Conservation (phyloP, 2,888 invertebrate genomes). For the Stenurella melanura region DNA sequence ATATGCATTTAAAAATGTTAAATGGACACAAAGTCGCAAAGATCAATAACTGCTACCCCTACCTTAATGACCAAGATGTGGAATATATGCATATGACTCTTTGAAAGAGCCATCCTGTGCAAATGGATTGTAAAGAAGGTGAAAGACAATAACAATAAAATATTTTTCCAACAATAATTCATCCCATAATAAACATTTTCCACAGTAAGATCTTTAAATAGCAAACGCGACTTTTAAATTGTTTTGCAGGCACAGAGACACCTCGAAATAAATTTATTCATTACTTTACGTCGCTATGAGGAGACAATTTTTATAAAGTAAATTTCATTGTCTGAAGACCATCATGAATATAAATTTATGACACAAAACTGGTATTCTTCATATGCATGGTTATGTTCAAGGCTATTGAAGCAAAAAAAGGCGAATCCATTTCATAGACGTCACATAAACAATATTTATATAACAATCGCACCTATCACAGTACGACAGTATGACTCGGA, state of each 20-base stretch:
- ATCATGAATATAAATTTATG: slow-evolving; percentile 38
- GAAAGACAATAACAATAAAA: slow-evolving; percentile 1
- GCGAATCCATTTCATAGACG: slow-evolving; percentile 37
- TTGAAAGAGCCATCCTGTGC: too few species aligned
- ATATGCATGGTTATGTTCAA: slow-evolving; percentile 24
- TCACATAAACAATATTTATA: slow-evolving; percentile 41
- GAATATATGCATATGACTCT: too few species aligned
- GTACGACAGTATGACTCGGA: neutral
- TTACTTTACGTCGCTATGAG: slow-evolving; percentile 23
- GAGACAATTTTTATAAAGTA: slow-evolving; percentile 25
- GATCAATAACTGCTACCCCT: too few species aligned
- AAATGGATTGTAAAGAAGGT: neutral
- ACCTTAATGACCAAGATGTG: too few species aligned
- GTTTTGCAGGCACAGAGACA: slow-evolving; percentile 17
- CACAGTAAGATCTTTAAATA: slow-evolving; percentile 3
- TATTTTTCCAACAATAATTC: neutral
- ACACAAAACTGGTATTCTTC: slow-evolving; percentile 21
- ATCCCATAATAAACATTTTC: slow-evolving; percentile 12
- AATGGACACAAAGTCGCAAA: too few species aligned
- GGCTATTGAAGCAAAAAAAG: slow-evolving; percentile 21
- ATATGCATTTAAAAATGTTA: too few species aligned
- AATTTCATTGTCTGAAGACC: slow-evolving; percentile 36
- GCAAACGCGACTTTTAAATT: slow-evolving; percentile 8
- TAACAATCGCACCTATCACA: slow-evolving; percentile 36
- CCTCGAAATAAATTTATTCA: slow-evolving; percentile 30